Evolutionary conservation across 2,113 vertebrate genomes (phyloP), one percentile per base, ranked within the genome.

Genomic region (Formicarius rufipectus): DNA sequence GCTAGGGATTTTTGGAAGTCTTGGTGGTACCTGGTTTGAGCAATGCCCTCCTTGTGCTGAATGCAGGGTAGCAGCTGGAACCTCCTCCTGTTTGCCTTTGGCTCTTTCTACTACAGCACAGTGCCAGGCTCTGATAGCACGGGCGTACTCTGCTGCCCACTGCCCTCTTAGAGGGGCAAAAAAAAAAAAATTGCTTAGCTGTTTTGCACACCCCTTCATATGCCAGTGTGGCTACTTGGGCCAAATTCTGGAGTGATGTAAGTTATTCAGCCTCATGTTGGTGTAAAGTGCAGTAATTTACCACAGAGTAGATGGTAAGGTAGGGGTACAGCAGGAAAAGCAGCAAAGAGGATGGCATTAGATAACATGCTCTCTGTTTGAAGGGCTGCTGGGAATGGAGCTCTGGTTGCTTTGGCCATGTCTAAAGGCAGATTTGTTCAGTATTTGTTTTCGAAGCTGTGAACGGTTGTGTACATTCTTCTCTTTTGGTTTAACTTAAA

Each of bases 401-500:
- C 47, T 84, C 72, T 81, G 52, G 50, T 90, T 93, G 64, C 79
- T 93, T 84, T 95, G 88, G 79, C 83, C 31, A 12, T 53, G 60
- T 95, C 79, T 78, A 50, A 92, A 90, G 47, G 44, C 64, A 84
- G 53, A 72, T 90, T 90, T 94, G 42, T 58, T 75, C 49, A 11
- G 50, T 86, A 37, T 93, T 86, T 96, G 64, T 94, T 96, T 96
- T 81, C 44, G 47, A 84, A 87, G 31, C 69, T 64, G 68, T 88
- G 71, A 83, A 63, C 71, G 4, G 33, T 90, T 93, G 79, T 66
- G n/a, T 90, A 56, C 56, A 40, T 93, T 95, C 83, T 83, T 95
- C 42, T 90, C 59, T 85, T 93, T 84, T 71, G 60, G 75, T 86
- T 95, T 86, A 88, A 47, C 28, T 88, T 88, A 94, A 95, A 92